Percentiles rank a stretch among this genome's conserved stretches.
These are phyloP conservation scores for Oligia fasciuncula DNA, from an alignment of 2,888 invertebrate species.

Conservation along the genomic window DNA sequence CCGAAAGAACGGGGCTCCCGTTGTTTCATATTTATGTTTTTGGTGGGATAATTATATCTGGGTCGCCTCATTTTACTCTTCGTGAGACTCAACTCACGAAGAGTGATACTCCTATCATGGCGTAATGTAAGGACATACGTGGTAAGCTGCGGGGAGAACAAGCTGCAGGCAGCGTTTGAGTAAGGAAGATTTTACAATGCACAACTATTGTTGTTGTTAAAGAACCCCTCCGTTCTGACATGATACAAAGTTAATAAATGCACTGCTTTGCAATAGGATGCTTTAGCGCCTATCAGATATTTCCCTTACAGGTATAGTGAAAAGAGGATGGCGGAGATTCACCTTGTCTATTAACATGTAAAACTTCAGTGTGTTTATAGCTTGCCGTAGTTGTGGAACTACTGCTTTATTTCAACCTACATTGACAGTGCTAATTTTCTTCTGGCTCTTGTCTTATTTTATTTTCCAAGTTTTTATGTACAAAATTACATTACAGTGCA, in stretches of 20 bases:
- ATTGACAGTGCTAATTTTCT: conserved; percentile 11
- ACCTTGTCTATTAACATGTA: background rate
- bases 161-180: background rate
- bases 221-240: no score
- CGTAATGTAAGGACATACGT: background rate
- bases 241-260: background rate
- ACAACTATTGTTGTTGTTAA: background rate
- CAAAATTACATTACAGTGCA: background rate
- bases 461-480: background rate
- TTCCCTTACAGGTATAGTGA: background rate
- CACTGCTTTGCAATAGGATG: conserved; percentile 9
- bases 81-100: background rate
- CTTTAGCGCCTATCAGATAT: background rate
- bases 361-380: conserved; percentile 8
- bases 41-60: background rate
- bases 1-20: background rate
- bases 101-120: background rate
- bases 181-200: background rate
- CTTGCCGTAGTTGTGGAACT: conserved; percentile 14
- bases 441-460: conserved; percentile 10
- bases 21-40: background rate
- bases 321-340: background rate
- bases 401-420: conserved; percentile 3
- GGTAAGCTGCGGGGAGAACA: background rate
- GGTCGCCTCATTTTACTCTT: background rate